Conservation (phyloP, 2,797 vertebrate genomes). For the Cirrhinus mrigala region DNA sequence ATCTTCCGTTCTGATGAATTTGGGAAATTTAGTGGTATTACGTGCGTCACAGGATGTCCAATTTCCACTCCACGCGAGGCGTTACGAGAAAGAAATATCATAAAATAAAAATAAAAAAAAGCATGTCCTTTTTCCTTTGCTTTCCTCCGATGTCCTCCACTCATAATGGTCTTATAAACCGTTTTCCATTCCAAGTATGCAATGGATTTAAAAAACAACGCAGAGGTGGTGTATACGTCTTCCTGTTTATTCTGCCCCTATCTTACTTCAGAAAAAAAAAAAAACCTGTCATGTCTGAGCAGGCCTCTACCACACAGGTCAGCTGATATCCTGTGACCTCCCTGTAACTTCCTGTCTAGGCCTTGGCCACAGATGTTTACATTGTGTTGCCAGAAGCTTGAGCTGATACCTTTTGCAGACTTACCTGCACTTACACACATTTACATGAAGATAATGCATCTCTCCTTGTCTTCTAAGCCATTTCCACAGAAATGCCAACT, state of each 20-base stretch:
- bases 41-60: constrained; percentile 59
- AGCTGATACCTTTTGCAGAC: background rate
- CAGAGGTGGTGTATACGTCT: background rate
- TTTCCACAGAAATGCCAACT: background rate
- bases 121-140: constrained; percentile 13
- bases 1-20: constrained; percentile 58
- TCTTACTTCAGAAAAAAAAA: constrained; percentile 1
- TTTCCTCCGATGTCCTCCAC: background rate
- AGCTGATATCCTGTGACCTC: constrained; percentile 59
- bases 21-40: constrained; percentile 50
- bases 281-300: constrained; percentile 32
- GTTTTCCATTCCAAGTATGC: background rate
- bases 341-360: constrained; percentile 47
- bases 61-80: constrained; percentile 54
- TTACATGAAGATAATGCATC: background rate
- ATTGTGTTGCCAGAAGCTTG: background rate
- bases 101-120: background rate
- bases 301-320: constrained; percentile 55
- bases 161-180: background rate
- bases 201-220: background rate
- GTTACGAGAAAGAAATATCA: constrained; percentile 28
- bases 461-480: background rate
- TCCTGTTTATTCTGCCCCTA: constrained; percentile 13
- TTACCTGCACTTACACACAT: background rate
- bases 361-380: constrained; percentile 26